Base-by-base conservation (phyloP, 2,888 invertebrate genomes). In the Heliconius ismenius region DNA sequence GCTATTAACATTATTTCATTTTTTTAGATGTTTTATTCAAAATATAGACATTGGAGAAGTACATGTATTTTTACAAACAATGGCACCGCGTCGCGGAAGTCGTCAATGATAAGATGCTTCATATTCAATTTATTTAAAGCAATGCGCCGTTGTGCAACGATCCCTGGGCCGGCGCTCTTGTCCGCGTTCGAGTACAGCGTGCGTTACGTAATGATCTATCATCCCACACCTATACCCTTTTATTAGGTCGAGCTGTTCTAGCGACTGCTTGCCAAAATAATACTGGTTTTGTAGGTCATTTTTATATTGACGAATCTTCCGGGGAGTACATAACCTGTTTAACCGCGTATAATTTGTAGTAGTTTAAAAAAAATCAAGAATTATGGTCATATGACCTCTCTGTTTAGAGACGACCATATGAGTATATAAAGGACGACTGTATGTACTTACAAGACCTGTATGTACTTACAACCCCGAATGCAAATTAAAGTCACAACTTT, bases 221-320 rank as follows among this genome's bases (percentile, higher is more conserved):
- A 85, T 86, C 84, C 87, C 86, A 76, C 21, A 21, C 18, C 18
- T 18, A 49, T 18, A 86, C 87, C 88, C 88, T 67, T 91, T 90
- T 91, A 92, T 91, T 91, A 87, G 91, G 91, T 90, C 91, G 89
- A 87, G 88, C 92, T 92, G 91, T 92, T 92, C 89, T 86, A 80
- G 49, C 58, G 83, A 83, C 87, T 89, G 89, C 88, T 85, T 77
- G 83, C 82, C 83, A 83, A 82, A 86, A 86, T 67, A 18, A 43
- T 85, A 36, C 32, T 67, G n/a, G 24, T 43, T 75, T 62, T 62
- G 32, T 13, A 70, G 24, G 21, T 54, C 21, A 11, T 28, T 43
- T 69, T 49, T 54, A 28, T 3, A 11, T n/a, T n/a, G 58, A n/a
- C 3, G 6, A 10, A n/a, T 11, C n/a, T 58, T 58, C 58, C 58